Percentiles rank a stretch among this genome's conserved stretches.
phyloP scores from a whole-genome alignment of 2,797 vertebrate species.

The Sylvilagus floridanus region DNA sequence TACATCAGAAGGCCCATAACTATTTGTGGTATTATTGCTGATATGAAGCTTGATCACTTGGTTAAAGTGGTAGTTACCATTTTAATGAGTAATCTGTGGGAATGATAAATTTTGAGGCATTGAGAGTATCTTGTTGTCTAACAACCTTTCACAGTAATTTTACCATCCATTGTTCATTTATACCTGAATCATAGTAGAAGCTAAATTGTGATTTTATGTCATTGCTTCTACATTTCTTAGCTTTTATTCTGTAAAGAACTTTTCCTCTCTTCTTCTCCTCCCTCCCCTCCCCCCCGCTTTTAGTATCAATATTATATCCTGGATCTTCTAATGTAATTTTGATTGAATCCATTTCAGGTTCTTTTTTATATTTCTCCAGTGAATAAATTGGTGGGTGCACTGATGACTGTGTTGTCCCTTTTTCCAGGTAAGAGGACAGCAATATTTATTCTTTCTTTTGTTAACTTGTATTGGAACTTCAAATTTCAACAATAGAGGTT shows the following conservation, averaged over 20 bases:
- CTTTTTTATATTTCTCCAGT: conserved; percentile 98
- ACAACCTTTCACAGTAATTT: background rate
- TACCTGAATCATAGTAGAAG: background rate
- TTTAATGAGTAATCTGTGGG: background rate
- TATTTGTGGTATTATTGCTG: background rate
- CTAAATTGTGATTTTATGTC: conserved; percentile 26
- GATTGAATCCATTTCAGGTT: conserved; percentile 89
- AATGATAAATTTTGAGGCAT: background rate
- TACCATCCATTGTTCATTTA: background rate
- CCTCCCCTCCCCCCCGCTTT: background rate
- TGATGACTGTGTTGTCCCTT: conserved; percentile 97
- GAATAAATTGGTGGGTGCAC: conserved; percentile 94
- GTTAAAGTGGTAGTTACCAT: background rate
- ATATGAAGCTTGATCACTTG: conserved; percentile 14
- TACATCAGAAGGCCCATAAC: background rate
- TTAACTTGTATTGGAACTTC: conserved; percentile 28
- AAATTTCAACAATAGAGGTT: background rate
- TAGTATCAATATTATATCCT: background rate
- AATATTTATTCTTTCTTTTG: conserved; percentile 4
- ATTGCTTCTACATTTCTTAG: background rate
- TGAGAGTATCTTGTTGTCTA: conserved; percentile 12
- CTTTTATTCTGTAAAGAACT: conserved; percentile 33
- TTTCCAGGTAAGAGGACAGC: conserved; percentile 95
- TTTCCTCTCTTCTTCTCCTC: background rate
- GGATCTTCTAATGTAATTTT: conserved; percentile 71